Base-by-base conservation (phyloP, 2,113 vertebrate genomes). In the Cryptotis parvus region DNA sequence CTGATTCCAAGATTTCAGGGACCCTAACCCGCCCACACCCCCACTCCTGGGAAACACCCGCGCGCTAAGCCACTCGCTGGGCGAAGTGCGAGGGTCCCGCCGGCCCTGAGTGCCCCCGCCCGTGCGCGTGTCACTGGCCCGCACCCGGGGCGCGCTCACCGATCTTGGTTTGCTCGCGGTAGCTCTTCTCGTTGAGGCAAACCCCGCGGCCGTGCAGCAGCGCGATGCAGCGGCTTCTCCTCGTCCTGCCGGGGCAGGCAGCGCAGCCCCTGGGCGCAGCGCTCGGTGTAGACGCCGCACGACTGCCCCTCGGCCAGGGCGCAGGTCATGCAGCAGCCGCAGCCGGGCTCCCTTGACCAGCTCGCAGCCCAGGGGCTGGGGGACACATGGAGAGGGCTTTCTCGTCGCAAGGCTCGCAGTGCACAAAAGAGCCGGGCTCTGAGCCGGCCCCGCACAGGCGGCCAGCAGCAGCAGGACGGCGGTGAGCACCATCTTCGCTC, bases 261-360 rank as follows among this genome's bases (percentile, higher is more conserved):
- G 94, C 99, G 99, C 72, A 99, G 98, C 75, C 99, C 99, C 85
- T 98, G 98, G 95, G 98, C 98, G 97, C 99, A 99, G 81, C 99
- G 99, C 97, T 99, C 99, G 1, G 99, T 99, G 98, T 99, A 99
- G 52, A 99, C 99, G 88, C 99, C 99, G 97, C 99, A 99, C 96
- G 98, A 98, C 97, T 99, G 98, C 6, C 99, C 99, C 97, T 99
- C 99, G 2, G 98, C 98, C 97, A 99, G 98, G 92, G 99, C 99
- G 97, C 99, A 99, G 55, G 99, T 99, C 94, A 99, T 98, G 97
- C 99, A 99, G 98, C 99, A 99, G 97, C 99, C 99, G 97, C 99
- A 99, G 97, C 99, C 99, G 2, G 99, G 99, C 97, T 99, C 99
- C 99, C 97, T 99, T 99, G 95, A 99, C 99, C 97, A 99, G 98